Evolutionary conservation across 2,113 vertebrate genomes (phyloP).

Genomic region (Caracal caracal): DNA sequence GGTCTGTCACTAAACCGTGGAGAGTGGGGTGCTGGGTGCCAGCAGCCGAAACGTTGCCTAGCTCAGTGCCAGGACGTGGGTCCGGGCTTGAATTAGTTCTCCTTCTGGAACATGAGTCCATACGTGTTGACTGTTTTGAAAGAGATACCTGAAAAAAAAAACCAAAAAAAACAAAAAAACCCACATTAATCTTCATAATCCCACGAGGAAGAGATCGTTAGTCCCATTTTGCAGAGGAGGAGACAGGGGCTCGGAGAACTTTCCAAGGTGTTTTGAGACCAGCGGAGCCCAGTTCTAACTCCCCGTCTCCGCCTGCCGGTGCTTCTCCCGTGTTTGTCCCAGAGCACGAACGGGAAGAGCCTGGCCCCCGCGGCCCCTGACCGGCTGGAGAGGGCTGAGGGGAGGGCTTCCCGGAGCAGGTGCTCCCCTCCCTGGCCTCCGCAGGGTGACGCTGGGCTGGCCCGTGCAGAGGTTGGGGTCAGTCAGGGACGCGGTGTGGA

Average conservation of each 20-base stretch:
- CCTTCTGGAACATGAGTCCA: neutral
- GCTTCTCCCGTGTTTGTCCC: rapidly evolving
- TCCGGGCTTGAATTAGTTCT: neutral
- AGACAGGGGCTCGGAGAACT: neutral
- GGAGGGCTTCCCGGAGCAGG: neutral
- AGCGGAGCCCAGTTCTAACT: neutral
- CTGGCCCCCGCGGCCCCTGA: neutral
- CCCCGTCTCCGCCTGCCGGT: rapidly evolving
- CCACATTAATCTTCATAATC: neutral
- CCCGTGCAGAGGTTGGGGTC: neutral
- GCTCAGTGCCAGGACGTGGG: neutral
- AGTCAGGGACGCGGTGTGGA: neutral
- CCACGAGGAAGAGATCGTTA: neutral
- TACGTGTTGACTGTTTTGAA: neutral
- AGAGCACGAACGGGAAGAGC: neutral
- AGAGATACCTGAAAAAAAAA: neutral
- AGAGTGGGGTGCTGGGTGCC: rapidly evolving
- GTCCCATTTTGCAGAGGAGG: neutral
- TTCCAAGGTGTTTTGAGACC: neutral
- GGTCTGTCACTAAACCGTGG: rapidly evolving
- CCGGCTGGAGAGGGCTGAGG: neutral
- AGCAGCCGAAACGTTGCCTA: neutral
- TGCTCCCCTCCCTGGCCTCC: neutral
- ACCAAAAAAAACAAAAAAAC: neutral
- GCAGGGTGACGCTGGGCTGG: neutral